Conservation (phyloP, 2,797 vertebrate species). For the Aotus griseimembra region DNA sequence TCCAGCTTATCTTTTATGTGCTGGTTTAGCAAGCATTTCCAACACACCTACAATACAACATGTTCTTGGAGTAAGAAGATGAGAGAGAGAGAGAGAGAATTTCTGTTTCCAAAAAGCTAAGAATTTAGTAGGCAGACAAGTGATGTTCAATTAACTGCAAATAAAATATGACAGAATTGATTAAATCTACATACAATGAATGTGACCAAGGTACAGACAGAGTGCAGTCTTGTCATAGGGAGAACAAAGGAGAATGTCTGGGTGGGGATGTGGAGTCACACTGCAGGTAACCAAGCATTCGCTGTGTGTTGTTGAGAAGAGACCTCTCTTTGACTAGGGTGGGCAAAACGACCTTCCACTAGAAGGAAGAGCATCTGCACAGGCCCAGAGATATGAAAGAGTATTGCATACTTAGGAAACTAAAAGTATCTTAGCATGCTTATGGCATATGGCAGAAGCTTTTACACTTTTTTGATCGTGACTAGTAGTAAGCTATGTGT, state of each 20-base stretch:
- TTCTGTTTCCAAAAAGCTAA: not conserved
- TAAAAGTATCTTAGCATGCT: not conserved
- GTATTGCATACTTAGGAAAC: not conserved
- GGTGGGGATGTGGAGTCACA: not conserved
- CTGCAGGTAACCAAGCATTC: not conserved
- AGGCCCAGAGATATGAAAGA: not conserved
- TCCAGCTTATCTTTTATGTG: not conserved
- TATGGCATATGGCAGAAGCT: not conserved
- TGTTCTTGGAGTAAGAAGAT: not conserved
- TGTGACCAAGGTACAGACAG: not conserved
- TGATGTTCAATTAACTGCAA: not conserved
- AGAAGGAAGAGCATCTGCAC: not conserved
- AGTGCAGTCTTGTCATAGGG: not conserved
- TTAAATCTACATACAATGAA: not conserved
- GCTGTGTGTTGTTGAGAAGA: not conserved
- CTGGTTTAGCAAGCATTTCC: constrained; percentile 37
- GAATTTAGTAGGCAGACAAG: not conserved
- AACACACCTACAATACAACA: not conserved
- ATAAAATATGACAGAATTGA: not conserved
- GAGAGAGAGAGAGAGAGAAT: not conserved
- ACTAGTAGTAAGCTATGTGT: not conserved
- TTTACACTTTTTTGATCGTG: not conserved
- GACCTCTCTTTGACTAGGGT: not conserved
- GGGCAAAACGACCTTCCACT: not conserved
- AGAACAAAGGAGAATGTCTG: not conserved